These are phyloP conservation scores for Axis porcinus DNA, from an alignment of 2,113 vertebrate genomes.

Conservation along the genomic window DNA sequence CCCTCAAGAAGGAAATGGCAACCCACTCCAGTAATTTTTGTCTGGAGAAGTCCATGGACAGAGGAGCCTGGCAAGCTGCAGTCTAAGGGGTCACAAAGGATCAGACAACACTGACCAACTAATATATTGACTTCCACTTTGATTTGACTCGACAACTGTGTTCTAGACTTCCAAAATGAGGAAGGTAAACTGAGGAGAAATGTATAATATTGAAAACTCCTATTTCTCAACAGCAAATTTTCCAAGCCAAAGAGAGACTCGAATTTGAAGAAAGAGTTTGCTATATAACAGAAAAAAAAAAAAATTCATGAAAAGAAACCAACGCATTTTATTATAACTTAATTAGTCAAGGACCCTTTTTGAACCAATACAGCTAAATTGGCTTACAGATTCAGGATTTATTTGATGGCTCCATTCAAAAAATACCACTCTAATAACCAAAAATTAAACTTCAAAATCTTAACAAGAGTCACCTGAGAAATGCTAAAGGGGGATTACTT, in stretches of 20 bases:
- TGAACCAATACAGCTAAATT: not conserved
- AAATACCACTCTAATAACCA: not conserved
- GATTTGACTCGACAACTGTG: not conserved
- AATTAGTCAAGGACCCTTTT: not conserved
- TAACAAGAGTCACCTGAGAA: not conserved
- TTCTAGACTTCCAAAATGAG: not conserved
- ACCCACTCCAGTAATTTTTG: not conserved
- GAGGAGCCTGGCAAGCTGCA: not conserved
- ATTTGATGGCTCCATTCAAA: slow-evolving; percentile 6
- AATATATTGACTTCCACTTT: not conserved
- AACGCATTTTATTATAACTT: slow-evolving; percentile 16
- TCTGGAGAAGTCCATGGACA: not conserved
- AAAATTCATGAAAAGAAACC: not conserved
- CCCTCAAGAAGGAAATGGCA: not conserved
- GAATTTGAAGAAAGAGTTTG: not conserved
- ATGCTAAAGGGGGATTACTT: not conserved
- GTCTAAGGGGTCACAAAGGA: not conserved
- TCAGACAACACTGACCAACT: not conserved
- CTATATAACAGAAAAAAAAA: not conserved
- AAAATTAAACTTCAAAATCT: not conserved
- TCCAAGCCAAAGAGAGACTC: not conserved
- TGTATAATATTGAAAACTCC: not conserved
- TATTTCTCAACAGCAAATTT: not conserved
- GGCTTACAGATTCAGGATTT: not conserved
- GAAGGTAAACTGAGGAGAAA: not conserved